Conservation (phyloP, 2,888 invertebrate genomes). For the Dasysyrphus albostriatus region DNA sequence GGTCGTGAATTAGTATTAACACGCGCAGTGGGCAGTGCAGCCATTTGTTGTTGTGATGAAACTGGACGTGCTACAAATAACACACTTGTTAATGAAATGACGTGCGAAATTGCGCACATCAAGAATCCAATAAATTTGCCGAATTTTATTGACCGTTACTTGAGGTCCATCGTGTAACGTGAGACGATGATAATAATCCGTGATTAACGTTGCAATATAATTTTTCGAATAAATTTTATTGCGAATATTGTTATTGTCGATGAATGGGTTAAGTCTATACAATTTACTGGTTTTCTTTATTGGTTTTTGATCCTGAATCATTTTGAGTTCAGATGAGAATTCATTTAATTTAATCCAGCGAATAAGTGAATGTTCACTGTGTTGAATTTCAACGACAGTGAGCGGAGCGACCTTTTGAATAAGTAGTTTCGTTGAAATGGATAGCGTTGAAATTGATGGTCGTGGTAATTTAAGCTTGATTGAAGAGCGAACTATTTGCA, state of each 20-base stretch:
- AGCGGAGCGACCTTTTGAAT: no score
- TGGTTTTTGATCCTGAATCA: no score
- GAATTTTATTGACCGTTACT: no score
- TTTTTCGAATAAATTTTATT: no score
- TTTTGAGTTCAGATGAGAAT: no score
- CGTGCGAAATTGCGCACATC: background rate
- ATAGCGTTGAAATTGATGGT: background rate
- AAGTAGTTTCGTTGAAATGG: no score
- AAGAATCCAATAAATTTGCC: background rate
- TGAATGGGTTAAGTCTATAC: background rate
- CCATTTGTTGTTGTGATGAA: constrained; percentile 49
- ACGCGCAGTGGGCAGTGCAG: constrained; percentile 5
- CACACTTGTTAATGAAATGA: background rate
- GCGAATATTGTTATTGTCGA: background rate
- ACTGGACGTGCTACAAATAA: constrained; percentile 38
- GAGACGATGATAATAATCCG: background rate
- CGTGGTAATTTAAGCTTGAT: background rate
- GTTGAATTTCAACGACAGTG: no score
- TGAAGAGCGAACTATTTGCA: background rate
- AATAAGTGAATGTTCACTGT: no score
- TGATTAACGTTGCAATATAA: background rate
- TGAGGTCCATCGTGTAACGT: no score
- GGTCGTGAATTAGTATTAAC: background rate
- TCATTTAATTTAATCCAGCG: no score
- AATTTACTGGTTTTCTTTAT: no score